phyloP scores from a whole-genome alignment of 2,888 invertebrate genomes.

The Opisthograptis luteolata region DNA sequence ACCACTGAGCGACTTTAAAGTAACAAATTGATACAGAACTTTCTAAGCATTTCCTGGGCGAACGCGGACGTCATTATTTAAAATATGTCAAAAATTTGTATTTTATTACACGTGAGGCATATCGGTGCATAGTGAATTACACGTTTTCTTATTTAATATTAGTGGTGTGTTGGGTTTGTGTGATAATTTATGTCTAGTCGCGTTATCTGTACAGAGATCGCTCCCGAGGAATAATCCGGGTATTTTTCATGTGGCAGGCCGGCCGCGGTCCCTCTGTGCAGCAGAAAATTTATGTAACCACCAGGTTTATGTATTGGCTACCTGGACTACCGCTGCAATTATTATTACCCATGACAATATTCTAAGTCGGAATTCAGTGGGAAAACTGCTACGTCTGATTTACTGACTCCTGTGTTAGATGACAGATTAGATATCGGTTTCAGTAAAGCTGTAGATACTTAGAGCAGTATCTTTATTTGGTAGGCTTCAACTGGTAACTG shows the following conservation, averaged over 20 bases:
- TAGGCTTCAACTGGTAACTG: too few relatives aligned
- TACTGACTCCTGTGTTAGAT: not conserved
- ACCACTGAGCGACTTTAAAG: constrained; percentile 63
- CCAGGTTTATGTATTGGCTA: constrained; percentile 36
- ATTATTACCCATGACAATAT: constrained; percentile 58
- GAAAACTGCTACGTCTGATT: constrained; percentile 27
- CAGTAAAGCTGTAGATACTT: too few relatives aligned
- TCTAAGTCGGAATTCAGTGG: constrained; percentile 32
- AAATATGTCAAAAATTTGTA: constrained; percentile 82
- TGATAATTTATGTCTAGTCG: constrained; percentile 79
- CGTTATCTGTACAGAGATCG: constrained; percentile 78
- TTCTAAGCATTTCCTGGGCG: constrained; percentile 78
- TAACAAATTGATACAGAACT: constrained; percentile 63
- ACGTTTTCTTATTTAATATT: constrained; percentile 83
- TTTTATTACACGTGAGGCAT: constrained; percentile 74
- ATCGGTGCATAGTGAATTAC: constrained; percentile 80
- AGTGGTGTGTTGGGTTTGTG: constrained; percentile 79
- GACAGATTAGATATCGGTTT: too few relatives aligned
- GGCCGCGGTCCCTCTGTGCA: constrained; percentile 49
- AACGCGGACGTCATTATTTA: constrained; percentile 81
- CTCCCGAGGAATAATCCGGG: constrained; percentile 80
- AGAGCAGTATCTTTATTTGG: too few relatives aligned
- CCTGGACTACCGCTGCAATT: constrained; percentile 59
- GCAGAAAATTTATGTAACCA: constrained; percentile 74
- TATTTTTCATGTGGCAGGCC: constrained; percentile 77